A percentile compares a stretch with the other conserved stretches of the same genome.
Conservation (phyloP, 2,113 vertebrate genomes). For the Platysternon megacephalum region DNA sequence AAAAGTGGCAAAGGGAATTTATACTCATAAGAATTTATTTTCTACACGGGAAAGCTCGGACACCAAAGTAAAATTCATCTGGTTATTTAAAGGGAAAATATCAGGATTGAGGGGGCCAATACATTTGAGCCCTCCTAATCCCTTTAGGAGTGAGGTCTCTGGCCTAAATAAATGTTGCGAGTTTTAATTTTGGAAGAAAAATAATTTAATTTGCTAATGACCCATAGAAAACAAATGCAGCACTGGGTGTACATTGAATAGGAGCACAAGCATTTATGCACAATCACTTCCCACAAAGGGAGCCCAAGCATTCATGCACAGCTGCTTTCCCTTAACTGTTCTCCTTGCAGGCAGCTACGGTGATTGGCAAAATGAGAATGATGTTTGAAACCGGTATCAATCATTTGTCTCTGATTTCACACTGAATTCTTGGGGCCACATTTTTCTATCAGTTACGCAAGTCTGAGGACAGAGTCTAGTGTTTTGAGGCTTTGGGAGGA, state of each 20-base stretch:
- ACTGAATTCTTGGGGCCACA: rapidly evolving
- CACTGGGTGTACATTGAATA: neutral
- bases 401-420: neutral
- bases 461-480: neutral
- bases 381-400: neutral
- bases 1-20: neutral
- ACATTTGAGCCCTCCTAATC: neutral
- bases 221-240: neutral
- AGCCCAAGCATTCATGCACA: rapidly evolving
- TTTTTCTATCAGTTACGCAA: neutral
- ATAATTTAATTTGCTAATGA: neutral
- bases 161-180: neutral
- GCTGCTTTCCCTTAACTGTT: neutral
- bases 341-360: rapidly evolving
- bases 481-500: neutral
- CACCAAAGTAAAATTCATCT: rapidly evolving
- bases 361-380: neutral
- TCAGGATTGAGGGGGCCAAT: neutral
- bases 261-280: neutral
- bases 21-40: rapidly evolving
- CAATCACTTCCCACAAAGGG: neutral
- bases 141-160: neutral
- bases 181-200: neutral
- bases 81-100: neutral
- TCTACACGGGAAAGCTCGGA: neutral